Conservation (phyloP, 2,797 vertebrate species). For the Ptychobarbus kaznakovi region DNA sequence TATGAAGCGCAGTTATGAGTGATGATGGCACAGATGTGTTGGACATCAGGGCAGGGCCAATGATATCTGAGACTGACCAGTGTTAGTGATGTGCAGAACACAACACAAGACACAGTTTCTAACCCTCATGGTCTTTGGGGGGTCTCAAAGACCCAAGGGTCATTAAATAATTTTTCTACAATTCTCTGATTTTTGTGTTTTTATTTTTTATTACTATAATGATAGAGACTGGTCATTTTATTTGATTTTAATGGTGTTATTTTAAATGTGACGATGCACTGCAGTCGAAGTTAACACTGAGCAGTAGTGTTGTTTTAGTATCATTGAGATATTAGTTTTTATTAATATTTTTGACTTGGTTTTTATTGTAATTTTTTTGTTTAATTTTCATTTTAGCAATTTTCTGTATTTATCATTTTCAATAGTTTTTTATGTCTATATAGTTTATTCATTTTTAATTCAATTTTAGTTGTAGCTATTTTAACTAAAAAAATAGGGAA, state of each 20-base stretch:
- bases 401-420: not conserved
- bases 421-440: not conserved
- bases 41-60: conserved; percentile 28
- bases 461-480: not conserved
- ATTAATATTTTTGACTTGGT: not conserved
- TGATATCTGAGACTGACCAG: conserved; percentile 22
- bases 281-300: not conserved
- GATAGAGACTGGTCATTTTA: not conserved
- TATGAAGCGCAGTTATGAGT: conserved; percentile 47
- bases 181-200: not conserved
- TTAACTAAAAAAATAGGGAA: not conserved
- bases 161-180: not conserved
- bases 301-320: not conserved
- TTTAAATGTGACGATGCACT: not conserved
- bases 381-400: not conserved
- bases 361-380: not conserved
- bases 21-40: conserved; percentile 54
- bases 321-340: not conserved
- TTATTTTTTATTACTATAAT: not conserved
- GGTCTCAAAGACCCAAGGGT: not conserved
- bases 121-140: not conserved
- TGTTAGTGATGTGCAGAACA: not conserved
- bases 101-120: not conserved
- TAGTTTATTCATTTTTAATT: not conserved
- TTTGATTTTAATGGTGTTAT: not conserved